Conservation (phyloP, 2,888 invertebrate species). For the Leucoma salicis region DNA sequence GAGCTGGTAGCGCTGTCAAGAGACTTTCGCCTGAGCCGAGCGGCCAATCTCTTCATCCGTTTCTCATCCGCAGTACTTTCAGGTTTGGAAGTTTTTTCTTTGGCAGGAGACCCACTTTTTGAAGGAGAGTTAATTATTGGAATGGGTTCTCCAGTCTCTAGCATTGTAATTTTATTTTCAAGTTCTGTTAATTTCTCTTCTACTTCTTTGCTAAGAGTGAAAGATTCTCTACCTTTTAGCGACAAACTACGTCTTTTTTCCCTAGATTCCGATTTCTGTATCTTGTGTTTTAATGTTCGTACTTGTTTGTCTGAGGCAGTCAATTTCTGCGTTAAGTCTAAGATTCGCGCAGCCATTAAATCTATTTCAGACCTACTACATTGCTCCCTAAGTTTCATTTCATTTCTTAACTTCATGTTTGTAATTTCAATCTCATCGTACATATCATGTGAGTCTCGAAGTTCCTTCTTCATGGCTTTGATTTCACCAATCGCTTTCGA, state of each 20-base stretch:
- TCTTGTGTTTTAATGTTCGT: slow-evolving; percentile 89
- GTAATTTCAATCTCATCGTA: slow-evolving; percentile 91
- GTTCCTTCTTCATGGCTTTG: slow-evolving; percentile 89
- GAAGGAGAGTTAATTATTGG: slow-evolving; percentile 73
- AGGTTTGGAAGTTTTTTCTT: slow-evolving; percentile 79
- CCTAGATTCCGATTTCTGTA: slow-evolving; percentile 88
- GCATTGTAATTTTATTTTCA: slow-evolving; percentile 87
- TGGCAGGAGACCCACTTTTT: slow-evolving; percentile 78
- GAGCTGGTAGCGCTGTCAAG: slow-evolving; percentile 89
- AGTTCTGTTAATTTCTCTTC: slow-evolving; percentile 92
- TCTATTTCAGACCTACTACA: slow-evolving; percentile 87
- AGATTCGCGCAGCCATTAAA: slow-evolving; percentile 91
- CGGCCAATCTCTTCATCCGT: slow-evolving; percentile 76
- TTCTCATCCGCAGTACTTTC: slow-evolving; percentile 74
- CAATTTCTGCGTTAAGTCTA: slow-evolving; percentile 91
- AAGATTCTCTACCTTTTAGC: slow-evolving; percentile 90
- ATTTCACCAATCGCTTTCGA: slow-evolving; percentile 93
- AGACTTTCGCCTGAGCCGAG: slow-evolving; percentile 86
- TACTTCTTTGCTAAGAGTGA: slow-evolving; percentile 90
- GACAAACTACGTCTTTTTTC: slow-evolving; percentile 91
- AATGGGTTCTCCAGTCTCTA: slow-evolving; percentile 80
- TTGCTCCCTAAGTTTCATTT: slow-evolving; percentile 84
- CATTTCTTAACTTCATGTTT: slow-evolving; percentile 88
- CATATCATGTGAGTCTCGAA: slow-evolving; percentile 89
- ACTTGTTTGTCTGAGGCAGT: slow-evolving; percentile 91